Percentiles rank a stretch among this genome's conserved stretches.
These are phyloP conservation scores for Pollenia amentaria DNA, from an alignment of 2,888 invertebrate species.

Conservation along the genomic window DNA sequence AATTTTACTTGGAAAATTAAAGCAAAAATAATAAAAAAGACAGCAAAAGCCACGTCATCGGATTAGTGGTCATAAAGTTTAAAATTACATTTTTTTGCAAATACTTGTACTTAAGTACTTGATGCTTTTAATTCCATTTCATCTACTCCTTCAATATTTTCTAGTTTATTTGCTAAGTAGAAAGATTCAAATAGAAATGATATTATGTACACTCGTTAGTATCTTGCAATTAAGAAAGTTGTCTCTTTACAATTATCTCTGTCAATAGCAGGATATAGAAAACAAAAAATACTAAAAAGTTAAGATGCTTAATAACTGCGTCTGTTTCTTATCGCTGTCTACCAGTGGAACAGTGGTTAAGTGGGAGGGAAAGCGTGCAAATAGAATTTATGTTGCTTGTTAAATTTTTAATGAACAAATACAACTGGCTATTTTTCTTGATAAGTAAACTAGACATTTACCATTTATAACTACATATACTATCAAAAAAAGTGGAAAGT, in stretches of 20 bases:
- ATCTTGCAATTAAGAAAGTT: not conserved
- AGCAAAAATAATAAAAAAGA: not conserved
- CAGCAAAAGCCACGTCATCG: conserved; percentile 41
- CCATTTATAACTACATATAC: not conserved
- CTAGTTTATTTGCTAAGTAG: not conserved
- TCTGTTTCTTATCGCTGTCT: conserved; percentile 47
- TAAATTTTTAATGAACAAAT: not conserved
- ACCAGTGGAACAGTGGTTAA: conserved; percentile 30
- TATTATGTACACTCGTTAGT: not conserved
- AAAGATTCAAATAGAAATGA: not conserved
- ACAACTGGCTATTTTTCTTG: too few species aligned
- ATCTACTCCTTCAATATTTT: not conserved
- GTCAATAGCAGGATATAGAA: not conserved
- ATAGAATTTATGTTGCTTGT: not conserved
- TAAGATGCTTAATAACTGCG: conserved; percentile 42
- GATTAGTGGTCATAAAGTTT: conserved; percentile 57
- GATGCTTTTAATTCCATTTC: conserved; percentile 27
- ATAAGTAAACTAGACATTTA: not conserved
- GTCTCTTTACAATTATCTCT: conserved; percentile 33
- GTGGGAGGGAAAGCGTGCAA: not conserved
- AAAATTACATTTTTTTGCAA: conserved; percentile 55
- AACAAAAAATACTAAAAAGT: not conserved
- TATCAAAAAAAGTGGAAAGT: too few species aligned
- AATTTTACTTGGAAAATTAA: not conserved
- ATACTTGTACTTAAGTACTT: conserved; percentile 29